Percentiles rank a stretch among this genome's conserved stretches.
Evolutionary conservation across 2,797 vertebrate genomes (phyloP).

Genomic region (Pipistrellus nathusii): DNA sequence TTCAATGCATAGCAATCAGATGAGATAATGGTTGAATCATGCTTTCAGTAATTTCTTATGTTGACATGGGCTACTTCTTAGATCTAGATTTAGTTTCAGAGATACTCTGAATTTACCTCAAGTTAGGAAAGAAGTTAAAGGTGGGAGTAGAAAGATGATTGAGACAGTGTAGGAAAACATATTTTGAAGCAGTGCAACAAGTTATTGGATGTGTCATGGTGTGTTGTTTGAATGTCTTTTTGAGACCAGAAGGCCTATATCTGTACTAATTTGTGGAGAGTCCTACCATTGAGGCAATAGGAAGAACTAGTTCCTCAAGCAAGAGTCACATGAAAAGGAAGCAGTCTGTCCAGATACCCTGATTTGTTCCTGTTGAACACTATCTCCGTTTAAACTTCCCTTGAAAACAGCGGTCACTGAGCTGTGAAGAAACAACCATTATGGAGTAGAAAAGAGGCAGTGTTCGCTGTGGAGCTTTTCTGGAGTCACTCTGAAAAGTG

Average conservation of each 20-base stretch:
- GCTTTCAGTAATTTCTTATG: neutral
- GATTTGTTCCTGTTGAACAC: neutral
- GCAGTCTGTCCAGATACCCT: no score
- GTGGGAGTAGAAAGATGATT: neutral
- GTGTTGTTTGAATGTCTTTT: neutral
- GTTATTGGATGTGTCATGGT: neutral
- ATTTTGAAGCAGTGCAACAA: neutral
- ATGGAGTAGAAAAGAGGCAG: no score
- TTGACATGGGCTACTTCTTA: neutral
- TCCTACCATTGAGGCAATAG: neutral
- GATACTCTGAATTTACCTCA: neutral
- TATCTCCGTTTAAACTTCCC: neutral
- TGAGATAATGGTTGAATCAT: neutral
- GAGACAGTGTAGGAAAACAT: neutral
- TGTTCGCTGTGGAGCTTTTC: neutral
- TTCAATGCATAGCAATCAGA: neutral
- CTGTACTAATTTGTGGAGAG: neutral
- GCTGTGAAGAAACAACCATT: neutral
- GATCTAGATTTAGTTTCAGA: neutral
- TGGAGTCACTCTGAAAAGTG: neutral
- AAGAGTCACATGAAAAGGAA: neutral
- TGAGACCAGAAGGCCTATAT: neutral
- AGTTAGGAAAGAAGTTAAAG: neutral
- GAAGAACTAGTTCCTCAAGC: neutral
- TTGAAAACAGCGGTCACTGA: neutral